Base-by-base conservation (phyloP, 2,113 vertebrate genomes). In the Thamnaconus septentrionalis region DNA sequence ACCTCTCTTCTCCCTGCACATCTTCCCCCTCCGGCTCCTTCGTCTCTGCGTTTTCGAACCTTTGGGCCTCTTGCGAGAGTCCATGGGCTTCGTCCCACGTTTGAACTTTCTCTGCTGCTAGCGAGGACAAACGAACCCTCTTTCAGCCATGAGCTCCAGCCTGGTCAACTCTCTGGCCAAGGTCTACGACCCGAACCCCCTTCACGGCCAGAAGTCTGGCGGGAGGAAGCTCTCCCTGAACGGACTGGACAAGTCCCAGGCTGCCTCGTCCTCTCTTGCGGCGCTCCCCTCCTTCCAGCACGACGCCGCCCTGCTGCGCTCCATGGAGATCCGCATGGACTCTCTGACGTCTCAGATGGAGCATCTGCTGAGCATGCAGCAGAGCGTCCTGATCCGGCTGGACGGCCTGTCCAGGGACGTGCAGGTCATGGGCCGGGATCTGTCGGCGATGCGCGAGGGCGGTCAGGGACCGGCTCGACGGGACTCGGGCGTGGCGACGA, bases 141-240 rank as follows among this genome's bases (percentile, higher is more conserved):
- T 31, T 31, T 50, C 63, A 70, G 68, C 5, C 80, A 90, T 91
- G 89, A 91, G 64, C 68, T 90, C 75, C 1, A 90, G 87, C 66
- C 58, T 94, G 53, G 93, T 94, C 61, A 94, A 91, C 82, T 93
- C 90, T 72, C 78, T 94, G 69, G 93, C 93, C 81, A 94, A 93
- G 83, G 90, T 91, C 56, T 93, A 93, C 0, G 88, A 95, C 77
- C 90, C 86, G 12, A 93, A 93, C 0, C 71, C 89, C 72, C 90
- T 94, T 56, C 91, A 90, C 7, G 90, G 63, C 65, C 91, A 91
- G 58, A 87, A 90, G 69, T 84, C 89, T 12, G 73, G 54, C 8
- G 90, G 88, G 7, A 60, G 78, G 53, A 86, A 85, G 71, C 56
- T 76, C 65, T 89, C 80, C 4, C 69, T 79, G 1, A 83, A 56